These are phyloP conservation scores for Tetramorium alpestre DNA, from an alignment of 1,140 invertebrate species.

Conservation along the genomic window DNA sequence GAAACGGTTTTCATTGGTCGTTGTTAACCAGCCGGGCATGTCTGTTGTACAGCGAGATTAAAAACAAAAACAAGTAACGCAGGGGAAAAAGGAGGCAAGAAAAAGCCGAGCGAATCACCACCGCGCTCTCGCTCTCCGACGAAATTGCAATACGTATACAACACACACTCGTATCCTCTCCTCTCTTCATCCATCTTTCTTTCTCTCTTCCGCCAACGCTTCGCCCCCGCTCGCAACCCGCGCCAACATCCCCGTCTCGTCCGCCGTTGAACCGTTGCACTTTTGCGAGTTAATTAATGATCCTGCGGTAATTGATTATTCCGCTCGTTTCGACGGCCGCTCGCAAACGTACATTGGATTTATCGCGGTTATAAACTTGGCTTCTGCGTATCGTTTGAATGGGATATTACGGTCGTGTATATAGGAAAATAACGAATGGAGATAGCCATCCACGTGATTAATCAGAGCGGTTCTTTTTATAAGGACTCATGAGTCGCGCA, in stretches of 20 bases:
- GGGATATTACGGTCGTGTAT: constrained; percentile 45
- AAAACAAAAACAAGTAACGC: constrained; percentile 39
- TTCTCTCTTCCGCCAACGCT: neutral
- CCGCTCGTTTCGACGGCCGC: constrained; percentile 42
- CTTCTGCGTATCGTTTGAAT: constrained; percentile 53
- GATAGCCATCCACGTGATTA: constrained; percentile 56
- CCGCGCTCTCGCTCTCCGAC: neutral
- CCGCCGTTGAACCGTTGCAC: constrained; percentile 57
- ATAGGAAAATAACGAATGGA: constrained; percentile 58
- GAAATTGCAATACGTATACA: constrained; percentile 54
- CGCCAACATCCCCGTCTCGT: neutral
- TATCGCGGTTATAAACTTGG: constrained; percentile 67
- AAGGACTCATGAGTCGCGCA: constrained; percentile 28
- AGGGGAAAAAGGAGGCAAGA: constrained; percentile 14
- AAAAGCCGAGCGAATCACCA: constrained; percentile 27
- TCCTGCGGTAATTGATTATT: constrained; percentile 68
- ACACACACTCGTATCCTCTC: neutral
- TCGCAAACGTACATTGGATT: constrained; percentile 63
- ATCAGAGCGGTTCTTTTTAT: constrained; percentile 56
- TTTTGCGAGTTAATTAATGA: constrained; percentile 71
- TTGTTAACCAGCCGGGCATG: constrained; percentile 52
- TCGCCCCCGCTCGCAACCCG: neutral
- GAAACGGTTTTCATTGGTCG: constrained; percentile 71
- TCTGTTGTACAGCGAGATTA: constrained; percentile 52
- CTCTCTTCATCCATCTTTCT: neutral